phyloP scores from a whole-genome alignment of 2,888 invertebrate species.

The Hirtodrosophila histrioides region DNA sequence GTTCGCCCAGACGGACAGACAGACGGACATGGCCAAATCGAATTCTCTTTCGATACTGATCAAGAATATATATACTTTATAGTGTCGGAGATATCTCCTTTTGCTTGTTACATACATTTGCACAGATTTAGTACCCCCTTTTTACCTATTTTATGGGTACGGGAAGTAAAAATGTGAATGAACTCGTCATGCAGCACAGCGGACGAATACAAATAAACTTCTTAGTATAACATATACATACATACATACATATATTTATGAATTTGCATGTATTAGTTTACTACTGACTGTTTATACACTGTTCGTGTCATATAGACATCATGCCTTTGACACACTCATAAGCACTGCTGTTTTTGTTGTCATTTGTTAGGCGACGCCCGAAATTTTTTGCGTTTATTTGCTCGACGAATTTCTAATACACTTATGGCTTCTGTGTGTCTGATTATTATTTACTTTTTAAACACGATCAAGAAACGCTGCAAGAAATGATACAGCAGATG shows the following conservation, averaged over 20 bases:
- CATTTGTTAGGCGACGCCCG: slow-evolving; percentile 42
- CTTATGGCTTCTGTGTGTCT: slow-evolving; percentile 5
- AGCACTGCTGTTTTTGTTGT: slow-evolving; percentile 23
- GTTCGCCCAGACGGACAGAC: too few species aligned
- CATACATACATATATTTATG: slow-evolving; percentile 1
- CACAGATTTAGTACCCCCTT: slow-evolving; percentile 1
- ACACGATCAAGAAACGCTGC: not conserved
- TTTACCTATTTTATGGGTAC: too few species aligned
- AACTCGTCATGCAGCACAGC: slow-evolving; percentile 33
- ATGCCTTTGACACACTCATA: slow-evolving; percentile 19
- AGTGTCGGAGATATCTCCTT: too few species aligned
- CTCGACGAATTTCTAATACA: slow-evolving; percentile 12
- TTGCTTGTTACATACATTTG: too few species aligned
- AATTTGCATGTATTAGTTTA: slow-evolving; percentile 1
- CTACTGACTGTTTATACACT: slow-evolving; percentile 3
- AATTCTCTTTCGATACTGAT: too few species aligned
- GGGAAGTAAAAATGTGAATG: slow-evolving; percentile 36
- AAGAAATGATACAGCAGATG: not conserved
- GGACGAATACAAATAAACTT: slow-evolving; percentile 16
- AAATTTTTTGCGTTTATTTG: slow-evolving; percentile 13
- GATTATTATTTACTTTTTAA: not conserved
- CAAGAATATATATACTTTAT: too few species aligned
- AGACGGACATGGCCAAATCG: too few species aligned
- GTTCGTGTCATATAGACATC: slow-evolving; percentile 35
- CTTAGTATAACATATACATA: slow-evolving; percentile 15